Base-by-base conservation (phyloP, 2,888 invertebrate species). In the Alcis repandata region DNA sequence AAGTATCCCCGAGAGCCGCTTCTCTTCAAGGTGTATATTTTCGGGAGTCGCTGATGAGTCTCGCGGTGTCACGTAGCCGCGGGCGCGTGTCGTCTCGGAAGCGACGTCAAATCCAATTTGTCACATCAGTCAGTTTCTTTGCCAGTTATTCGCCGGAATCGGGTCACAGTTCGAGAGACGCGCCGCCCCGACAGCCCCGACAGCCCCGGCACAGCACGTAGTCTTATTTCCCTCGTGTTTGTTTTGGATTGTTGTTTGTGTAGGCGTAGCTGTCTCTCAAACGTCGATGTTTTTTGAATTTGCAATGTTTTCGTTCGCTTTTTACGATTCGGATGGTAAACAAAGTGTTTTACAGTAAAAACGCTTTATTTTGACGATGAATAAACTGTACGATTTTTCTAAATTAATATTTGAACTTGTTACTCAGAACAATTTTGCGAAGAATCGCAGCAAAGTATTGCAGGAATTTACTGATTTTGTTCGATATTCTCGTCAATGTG, bases 41-140 rank as follows among this genome's bases (percentile, higher is more conserved):
- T 38, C 13, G 1, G 1, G 10, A 1, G 9, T 9, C 13, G 38
- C 2, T 2, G 9, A 38, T n/a, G 2, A 8, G 33, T 33, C 33
- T 8, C 33, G 11, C 41, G 27, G n/a, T 17, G 17, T 41, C n/a
- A 17, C 15, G 38, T 38, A 19, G 52, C 13, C 41, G 4, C 41
- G 15, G 22, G 15, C 15, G 40, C 27, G 56, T 32, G 46, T n/a
- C 38, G 13, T 13, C 38, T 38, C 38, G 38, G 38, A n/a, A 38
- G 38, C n/a, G 38, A 38, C 51, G 43, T 22, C 52, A 52, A 59
- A 59, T 59, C 20, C 43, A 59, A 52, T 53, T 53, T 53, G 60
- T 38, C 22, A 53, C 46, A 53, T 53, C 60, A 36, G 33, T 60
- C 60, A 53, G 53, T 38, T 53, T 27, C 52, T 45, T 38, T 36